phyloP scores from a whole-genome alignment of 2,797 vertebrate genomes.

The Tamandua tetradactyla region DNA sequence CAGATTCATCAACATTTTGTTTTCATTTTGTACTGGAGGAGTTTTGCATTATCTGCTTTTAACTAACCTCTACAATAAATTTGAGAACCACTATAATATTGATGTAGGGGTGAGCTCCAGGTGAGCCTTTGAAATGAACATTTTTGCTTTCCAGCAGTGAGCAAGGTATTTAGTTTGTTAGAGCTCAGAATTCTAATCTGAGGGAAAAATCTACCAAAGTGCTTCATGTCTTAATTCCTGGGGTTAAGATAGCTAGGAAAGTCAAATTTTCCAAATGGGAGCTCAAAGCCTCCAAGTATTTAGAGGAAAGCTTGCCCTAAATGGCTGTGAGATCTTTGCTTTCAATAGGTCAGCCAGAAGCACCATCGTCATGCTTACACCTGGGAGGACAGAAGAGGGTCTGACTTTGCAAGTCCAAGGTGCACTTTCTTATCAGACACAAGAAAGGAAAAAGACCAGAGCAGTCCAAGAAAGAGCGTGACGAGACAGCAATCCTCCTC shows the following conservation, averaged over 20 bases:
- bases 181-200: not conserved
- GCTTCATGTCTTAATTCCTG: constrained; percentile 16
- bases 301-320: not conserved
- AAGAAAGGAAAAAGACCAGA: not conserved
- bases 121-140: not conserved
- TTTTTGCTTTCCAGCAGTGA: not conserved
- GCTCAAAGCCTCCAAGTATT: not conserved
- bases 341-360: too few relatives aligned
- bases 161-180: not conserved
- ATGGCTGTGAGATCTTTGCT: fast-evolving
- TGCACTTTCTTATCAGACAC: not conserved
- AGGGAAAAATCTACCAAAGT: not conserved
- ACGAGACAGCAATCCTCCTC: not conserved
- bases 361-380: fast-evolving
- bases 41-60: not conserved
- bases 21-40: not conserved
- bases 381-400: fast-evolving
- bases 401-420: not conserved
- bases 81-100: not conserved
- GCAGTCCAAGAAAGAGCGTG: not conserved
- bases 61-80: not conserved
- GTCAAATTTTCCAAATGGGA: not conserved
- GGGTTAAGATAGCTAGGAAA: not conserved
- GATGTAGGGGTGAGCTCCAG: not conserved
- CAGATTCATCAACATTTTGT: not conserved